Conservation (phyloP, 2,113 vertebrate genomes). For the Chloebia gouldiae region DNA sequence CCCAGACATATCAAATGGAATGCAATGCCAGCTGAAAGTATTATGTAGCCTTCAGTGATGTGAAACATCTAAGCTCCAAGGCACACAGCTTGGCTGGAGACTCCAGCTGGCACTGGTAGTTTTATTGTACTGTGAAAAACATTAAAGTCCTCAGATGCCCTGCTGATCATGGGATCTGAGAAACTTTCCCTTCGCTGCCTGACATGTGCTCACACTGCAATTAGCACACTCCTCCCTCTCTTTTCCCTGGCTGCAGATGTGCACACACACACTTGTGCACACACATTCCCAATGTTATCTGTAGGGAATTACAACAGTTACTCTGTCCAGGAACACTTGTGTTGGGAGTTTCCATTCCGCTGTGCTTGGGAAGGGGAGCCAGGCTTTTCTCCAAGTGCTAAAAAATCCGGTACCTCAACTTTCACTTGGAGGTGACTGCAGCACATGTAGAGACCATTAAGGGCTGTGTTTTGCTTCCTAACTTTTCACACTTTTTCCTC, state of each 20-base stretch:
- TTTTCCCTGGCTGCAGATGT: not conserved
- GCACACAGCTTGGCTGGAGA: not conserved
- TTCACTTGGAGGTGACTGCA: constrained; percentile 8
- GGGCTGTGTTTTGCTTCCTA: constrained; percentile 43
- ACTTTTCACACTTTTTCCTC: constrained; percentile 38
- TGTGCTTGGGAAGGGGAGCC: not conserved
- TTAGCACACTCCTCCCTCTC: not conserved
- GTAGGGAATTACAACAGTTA: no score
- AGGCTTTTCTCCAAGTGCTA: not conserved
- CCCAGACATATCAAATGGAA: constrained; percentile 57
- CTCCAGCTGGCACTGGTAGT: constrained; percentile 47
- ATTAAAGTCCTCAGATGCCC: constrained; percentile 18
- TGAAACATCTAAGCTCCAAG: constrained; percentile 62
- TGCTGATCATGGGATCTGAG: not conserved
- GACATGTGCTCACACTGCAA: not conserved
- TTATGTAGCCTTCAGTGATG: constrained; percentile 64
- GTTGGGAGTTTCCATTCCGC: rapidly evolving
- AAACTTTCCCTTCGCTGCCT: constrained; percentile 18
- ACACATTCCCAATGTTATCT: not conserved
- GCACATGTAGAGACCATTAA: not conserved
- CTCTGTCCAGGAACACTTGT: not conserved
- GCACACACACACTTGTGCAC: not conserved
- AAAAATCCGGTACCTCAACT: constrained; percentile 13
- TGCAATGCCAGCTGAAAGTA: constrained; percentile 57
- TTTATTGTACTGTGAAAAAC: constrained; percentile 49